A percentile compares a stretch with the other conserved stretches of the same genome.
phyloP scores from a whole-genome alignment of 1,140 invertebrate genomes.

The Harpegnathos saltator region DNA sequence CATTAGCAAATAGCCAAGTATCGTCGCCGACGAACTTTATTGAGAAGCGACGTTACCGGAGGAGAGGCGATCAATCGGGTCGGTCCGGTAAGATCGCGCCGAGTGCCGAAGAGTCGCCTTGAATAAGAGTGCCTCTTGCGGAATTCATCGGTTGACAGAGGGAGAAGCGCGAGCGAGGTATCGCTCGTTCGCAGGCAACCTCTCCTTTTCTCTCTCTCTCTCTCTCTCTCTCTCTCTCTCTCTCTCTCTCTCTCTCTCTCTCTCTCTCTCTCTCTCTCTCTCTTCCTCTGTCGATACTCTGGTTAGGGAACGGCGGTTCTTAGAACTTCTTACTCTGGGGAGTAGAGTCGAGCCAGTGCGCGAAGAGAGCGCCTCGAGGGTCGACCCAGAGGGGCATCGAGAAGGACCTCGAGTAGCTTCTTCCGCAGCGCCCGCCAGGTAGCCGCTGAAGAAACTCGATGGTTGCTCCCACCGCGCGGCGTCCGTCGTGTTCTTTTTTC shows the following conservation, averaged over 20 bases:
- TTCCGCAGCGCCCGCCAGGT: neutral
- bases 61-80: conserved; percentile 39
- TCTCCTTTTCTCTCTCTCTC: too few species aligned
- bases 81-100: conserved; percentile 12
- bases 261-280: too few species aligned
- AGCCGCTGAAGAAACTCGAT: conserved; percentile 26
- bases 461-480: conserved; percentile 26
- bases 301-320: neutral
- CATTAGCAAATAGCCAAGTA: conserved; percentile 56
- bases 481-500: neutral
- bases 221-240: too few species aligned
- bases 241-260: too few species aligned
- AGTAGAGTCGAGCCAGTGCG: conserved; percentile 14
- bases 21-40: conserved; percentile 39
- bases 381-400: conserved; percentile 22
- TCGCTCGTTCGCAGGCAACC: neutral
- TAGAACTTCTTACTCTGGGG: conserved; percentile 30
- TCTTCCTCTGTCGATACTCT: too few species aligned
- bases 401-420: conserved; percentile 25
- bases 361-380: conserved; percentile 9
- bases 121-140: conserved; percentile 2
- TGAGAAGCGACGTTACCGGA: conserved; percentile 7
- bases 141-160: conserved; percentile 18
- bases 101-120: neutral
- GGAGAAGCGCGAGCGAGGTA: conserved; percentile 9